phyloP scores from a whole-genome alignment of 2,888 invertebrate genomes.

The Cremastinae sp. region DNA sequence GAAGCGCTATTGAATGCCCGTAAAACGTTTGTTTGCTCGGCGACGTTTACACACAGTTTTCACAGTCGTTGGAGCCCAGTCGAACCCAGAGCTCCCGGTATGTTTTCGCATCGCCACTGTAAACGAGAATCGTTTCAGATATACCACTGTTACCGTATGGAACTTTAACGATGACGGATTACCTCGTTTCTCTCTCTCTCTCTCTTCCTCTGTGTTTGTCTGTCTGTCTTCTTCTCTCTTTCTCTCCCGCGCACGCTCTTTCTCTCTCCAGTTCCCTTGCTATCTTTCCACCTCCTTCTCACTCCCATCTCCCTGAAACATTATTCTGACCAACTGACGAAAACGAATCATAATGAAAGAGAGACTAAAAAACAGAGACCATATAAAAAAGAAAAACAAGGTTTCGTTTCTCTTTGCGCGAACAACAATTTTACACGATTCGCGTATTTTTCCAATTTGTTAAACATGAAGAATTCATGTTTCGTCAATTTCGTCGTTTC shows the following conservation, averaged over 20 bases:
- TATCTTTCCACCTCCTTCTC: slow-evolving; percentile 8
- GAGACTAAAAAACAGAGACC: no score
- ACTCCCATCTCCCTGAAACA: background rate
- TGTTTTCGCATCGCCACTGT: slow-evolving; percentile 35
- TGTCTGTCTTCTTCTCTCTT: slow-evolving; percentile 3
- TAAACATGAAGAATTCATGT: no score
- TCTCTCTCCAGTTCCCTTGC: background rate
- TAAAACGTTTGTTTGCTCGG: slow-evolving; percentile 72
- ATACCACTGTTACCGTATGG: slow-evolving; percentile 68
- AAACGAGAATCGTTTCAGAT: slow-evolving; percentile 62
- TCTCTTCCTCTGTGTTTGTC: background rate
- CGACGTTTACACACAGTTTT: slow-evolving; percentile 72
- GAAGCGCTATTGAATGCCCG: slow-evolving; percentile 59
- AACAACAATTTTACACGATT: background rate
- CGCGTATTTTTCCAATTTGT: no score
- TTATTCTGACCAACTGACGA: slow-evolving; percentile 19
- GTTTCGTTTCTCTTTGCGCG: no score
- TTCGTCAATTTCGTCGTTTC: no score
- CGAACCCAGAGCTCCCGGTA: slow-evolving; percentile 38
- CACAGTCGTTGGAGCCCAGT: slow-evolving; percentile 58
- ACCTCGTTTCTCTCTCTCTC: slow-evolving; percentile 19
- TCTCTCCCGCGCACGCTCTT: background rate
- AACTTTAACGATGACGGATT: slow-evolving; percentile 74
- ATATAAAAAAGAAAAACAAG: no score
- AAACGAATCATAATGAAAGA: background rate